Evolutionary conservation across 37 sponge, comb jelly and placozoan genomes (phyloP), one percentile per base, ranked within the genome.

Genomic region (Amphimedon queenslandica): DNA sequence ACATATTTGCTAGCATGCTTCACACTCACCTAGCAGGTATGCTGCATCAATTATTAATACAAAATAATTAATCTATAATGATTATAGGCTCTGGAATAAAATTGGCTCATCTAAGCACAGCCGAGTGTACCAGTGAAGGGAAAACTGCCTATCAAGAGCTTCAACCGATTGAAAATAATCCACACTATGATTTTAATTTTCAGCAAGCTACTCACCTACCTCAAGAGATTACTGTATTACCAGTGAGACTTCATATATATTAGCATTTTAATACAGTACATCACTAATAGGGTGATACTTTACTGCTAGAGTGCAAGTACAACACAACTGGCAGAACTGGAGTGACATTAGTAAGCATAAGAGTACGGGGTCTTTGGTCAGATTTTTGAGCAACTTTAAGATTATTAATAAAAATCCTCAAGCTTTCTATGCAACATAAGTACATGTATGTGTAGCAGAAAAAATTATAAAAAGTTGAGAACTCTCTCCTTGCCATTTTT

Each of bases 21-120:
- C 71, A 70, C 35, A 70, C 71, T 13, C 71, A 70, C 20, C 16
- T 70, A 70, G 71, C 47, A 70, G 71, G 71, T 70, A 41, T 16
- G 42, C 29, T 25, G 2, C 23, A 40, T 13, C 8, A 11, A 60
- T 60, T 6, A 60, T 25, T n/a, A n/a, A 6, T 60, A n/a, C 27
- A 60, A n/a, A 25, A 2, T 6, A 69, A 2, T 25, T 69, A 35
- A 8, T 4, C 24, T 39, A 20, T 2, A 1, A 20, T 25, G 36
- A 5, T 69, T 42, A 69, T 31, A 70, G 71, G 71, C 0, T 42
- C 1, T 70, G 71, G 71, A 70, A 1, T 70, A 43, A 37, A 40
- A 41, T 1, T 70, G 28, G 28, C 53, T 23, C 31, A 32, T 13
- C 29, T 70, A 47, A 47, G 53, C 8, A 13, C 8, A 47, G 13